Conservation (phyloP, 1,140 invertebrate genomes). For the Drosophila lacertosa region DNA sequence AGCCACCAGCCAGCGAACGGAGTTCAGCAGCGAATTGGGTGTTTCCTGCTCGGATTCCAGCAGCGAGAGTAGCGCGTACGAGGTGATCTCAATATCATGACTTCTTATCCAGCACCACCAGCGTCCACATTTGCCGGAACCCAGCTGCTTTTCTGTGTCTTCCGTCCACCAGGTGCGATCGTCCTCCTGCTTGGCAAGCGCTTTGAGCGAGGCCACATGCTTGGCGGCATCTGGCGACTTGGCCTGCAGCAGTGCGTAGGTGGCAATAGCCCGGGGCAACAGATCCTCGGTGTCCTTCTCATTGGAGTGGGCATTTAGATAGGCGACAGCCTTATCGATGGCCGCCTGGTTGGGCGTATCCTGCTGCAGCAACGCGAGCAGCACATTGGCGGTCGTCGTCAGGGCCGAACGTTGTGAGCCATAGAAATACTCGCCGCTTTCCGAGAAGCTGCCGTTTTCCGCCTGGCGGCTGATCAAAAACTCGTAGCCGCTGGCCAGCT, state of each 20-base stretch:
- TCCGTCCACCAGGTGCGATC: slow-evolving; percentile 84
- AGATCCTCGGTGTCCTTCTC: slow-evolving; percentile 85
- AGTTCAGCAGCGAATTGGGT: slow-evolving; percentile 83
- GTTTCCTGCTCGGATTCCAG: slow-evolving; percentile 85
- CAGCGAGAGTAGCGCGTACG: slow-evolving; percentile 89
- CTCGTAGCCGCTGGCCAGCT: slow-evolving; percentile 89
- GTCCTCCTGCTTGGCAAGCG: slow-evolving; percentile 61
- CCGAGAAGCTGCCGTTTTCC: slow-evolving; percentile 93
- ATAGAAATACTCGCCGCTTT: slow-evolving; percentile 90
- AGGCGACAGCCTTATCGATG: slow-evolving; percentile 83
- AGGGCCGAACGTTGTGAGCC: slow-evolving; percentile 85
- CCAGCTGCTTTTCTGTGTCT: slow-evolving; percentile 89
- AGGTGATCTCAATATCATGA: slow-evolving; percentile 90
- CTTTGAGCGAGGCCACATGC: slow-evolving; percentile 53
- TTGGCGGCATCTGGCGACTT: slow-evolving; percentile 85
- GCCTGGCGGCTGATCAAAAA: slow-evolving; percentile 92
- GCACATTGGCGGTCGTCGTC: slow-evolving; percentile 91
- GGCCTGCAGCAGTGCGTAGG: slow-evolving; percentile 91
- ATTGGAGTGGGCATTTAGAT: slow-evolving; percentile 85
- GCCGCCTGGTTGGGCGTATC: slow-evolving; percentile 71
- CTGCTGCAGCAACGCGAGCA: slow-evolving; percentile 92
- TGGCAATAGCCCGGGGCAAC: slow-evolving; percentile 90
- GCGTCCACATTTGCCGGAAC: slow-evolving; percentile 86
- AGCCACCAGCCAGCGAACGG: slow-evolving; percentile 89
- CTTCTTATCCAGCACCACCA: slow-evolving; percentile 85